Percentiles rank a stretch among this genome's conserved stretches.
Conservation (phyloP, 2,797 vertebrate species). For the Amphiprion clarkii region DNA sequence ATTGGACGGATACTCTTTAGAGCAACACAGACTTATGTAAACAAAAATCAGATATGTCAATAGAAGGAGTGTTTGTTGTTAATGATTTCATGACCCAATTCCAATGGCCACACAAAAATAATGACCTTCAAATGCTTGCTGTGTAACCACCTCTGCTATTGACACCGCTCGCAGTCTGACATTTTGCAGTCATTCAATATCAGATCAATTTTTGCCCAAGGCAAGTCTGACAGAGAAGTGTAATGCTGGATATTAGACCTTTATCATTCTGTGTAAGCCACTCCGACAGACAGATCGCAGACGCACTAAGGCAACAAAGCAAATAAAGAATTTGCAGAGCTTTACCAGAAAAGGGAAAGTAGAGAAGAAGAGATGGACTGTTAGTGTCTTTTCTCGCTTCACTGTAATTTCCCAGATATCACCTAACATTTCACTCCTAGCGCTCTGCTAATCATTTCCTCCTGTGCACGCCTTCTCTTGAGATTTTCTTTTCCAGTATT, state of each 20-base stretch:
- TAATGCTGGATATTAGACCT: not conserved
- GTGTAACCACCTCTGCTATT: constrained; percentile 20
- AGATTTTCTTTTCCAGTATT: constrained; percentile 13
- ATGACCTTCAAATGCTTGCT: constrained; percentile 49
- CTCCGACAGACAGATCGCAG: not conserved
- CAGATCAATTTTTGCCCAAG: constrained; percentile 44
- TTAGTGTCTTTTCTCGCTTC: constrained; percentile 29
- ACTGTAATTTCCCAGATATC: constrained; percentile 46
- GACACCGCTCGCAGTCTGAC: constrained; percentile 36
- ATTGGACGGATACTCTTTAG: constrained; percentile 19
- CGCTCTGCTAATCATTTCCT: constrained; percentile 54
- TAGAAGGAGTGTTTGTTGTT: constrained; percentile 10
- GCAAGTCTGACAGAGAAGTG: constrained; percentile 13
- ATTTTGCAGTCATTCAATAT: constrained; percentile 54
- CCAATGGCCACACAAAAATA: constrained; percentile 23
- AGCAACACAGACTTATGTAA: not conserved
- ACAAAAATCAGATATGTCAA: constrained; percentile 27
- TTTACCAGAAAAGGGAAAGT: constrained; percentile 26
- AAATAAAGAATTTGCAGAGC: constrained; percentile 23
- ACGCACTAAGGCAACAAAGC: constrained; percentile 11
- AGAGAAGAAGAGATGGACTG: constrained; percentile 23
- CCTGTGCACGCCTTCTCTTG: constrained; percentile 21
- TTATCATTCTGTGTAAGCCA: constrained; percentile 1
- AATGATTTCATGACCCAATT: constrained; percentile 62
- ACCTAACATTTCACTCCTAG: constrained; percentile 40